Evolutionary conservation across 2,797 vertebrate species (phyloP).

Genomic region (Hippoglossus hippoglossus): DNA sequence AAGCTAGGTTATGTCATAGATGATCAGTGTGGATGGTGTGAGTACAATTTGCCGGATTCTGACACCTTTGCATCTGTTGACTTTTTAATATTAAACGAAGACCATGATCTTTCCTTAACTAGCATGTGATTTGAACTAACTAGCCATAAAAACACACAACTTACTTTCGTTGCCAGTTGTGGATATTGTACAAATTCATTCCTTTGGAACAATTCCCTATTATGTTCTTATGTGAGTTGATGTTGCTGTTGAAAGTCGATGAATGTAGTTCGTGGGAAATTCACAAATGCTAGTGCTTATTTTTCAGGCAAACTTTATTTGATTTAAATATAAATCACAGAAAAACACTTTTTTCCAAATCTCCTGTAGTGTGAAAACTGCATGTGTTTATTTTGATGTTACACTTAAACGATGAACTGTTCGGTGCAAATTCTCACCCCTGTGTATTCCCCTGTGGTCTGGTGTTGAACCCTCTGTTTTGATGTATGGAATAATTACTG

Average conservation of each 20-base stretch:
- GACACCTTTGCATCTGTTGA: background rate
- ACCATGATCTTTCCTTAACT: too few relatives aligned
- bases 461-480: slow-evolving; percentile 8
- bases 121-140: too few relatives aligned
- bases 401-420: background rate
- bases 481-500: slow-evolving; percentile 47
- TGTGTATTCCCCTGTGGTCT: slow-evolving; percentile 3
- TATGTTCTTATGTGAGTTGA: too few relatives aligned
- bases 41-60: background rate
- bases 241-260: too few relatives aligned
- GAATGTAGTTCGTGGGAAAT: too few relatives aligned
- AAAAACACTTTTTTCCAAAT: background rate
- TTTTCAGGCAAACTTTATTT: background rate
- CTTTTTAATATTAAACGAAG: too few relatives aligned
- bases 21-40: background rate
- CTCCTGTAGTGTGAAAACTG: background rate
- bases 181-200: too few relatives aligned
- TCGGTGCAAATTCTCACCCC: slow-evolving; percentile 21
- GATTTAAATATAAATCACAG: background rate
- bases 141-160: too few relatives aligned
- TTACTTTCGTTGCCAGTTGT: too few relatives aligned
- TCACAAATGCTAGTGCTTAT: background rate
- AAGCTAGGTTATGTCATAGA: too few relatives aligned
- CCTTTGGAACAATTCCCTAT: too few relatives aligned
- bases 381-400: slow-evolving; percentile 21